Evolutionary conservation across 2,113 vertebrate species (phyloP), one percentile per base, ranked within the genome.

Genomic region (Strigops habroptila): DNA sequence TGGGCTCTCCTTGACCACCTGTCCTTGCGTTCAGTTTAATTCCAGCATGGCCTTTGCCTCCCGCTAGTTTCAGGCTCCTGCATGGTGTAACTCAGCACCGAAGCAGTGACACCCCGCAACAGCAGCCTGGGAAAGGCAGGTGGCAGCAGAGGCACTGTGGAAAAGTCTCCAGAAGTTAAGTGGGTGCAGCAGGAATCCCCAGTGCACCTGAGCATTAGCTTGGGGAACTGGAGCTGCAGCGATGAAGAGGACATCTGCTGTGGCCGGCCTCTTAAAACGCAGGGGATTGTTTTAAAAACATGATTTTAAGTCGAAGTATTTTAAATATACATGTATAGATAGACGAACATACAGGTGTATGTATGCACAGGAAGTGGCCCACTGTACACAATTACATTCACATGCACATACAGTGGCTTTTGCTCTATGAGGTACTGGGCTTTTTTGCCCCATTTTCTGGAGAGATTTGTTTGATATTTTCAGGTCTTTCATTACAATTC

Each of bases 1-100:
- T 6, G 17, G 35, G 10, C 10, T 63, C 28, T 62, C 64, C 28
- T 55, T 70, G 51, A 10, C 51, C 24, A 33, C 44, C 39, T 60
- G 31, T n/a, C 41, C 74, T 48, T 48, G 65, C 2, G 9, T 43
- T 46, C 43, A 46, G 1, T 78, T 53, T 60, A 37, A 48, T 90
- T 77, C 68, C 35, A 73, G 17, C 6, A 14, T 5, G 14, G 57
- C 18, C 27, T 67, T 82, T 77, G 51, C 15, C 13, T n/a, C 57
- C 24, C 31, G 19, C 24, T 46, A n/a, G 4, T 33, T 11, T 12
- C 37, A 59, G 64, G 19, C n/a, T 67, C 14, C 33, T 21, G 21
- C n/a, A 3, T 1, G 2, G 24, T 25, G 31, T 9, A 31, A n/a
- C 23, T 24, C 46, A 22, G 6, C 39, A 24, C n/a, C 1, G 3